Conservation (phyloP, 2,888 invertebrate species). For the Cheilosia scutellata region DNA sequence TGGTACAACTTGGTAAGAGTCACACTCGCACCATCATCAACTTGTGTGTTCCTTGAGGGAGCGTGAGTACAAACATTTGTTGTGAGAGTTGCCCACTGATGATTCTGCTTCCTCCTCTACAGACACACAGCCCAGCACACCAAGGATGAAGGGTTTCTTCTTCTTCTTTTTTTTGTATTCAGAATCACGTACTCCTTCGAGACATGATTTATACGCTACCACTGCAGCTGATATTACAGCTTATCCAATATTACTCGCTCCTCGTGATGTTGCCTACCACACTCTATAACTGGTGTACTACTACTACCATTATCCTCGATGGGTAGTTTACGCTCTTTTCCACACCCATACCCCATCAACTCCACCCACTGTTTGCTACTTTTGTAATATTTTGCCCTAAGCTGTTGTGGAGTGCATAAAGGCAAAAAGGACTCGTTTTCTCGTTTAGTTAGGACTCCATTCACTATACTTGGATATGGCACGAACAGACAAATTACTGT, state of each 20-base stretch:
- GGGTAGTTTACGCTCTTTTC: constrained; percentile 42
- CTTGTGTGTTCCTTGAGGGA: constrained; percentile 28
- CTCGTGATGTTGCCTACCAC: constrained; percentile 40
- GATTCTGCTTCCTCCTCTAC: constrained; percentile 10
- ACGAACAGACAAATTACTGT: constrained; percentile 69
- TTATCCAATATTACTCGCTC: constrained; percentile 69
- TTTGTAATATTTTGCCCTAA: constrained; percentile 66
- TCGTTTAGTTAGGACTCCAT: constrained; percentile 54
- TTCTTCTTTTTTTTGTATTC: constrained; percentile 53
- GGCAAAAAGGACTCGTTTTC: constrained; percentile 70
- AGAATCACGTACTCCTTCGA: constrained; percentile 73
- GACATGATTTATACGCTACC: constrained; percentile 71
- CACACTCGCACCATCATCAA: constrained; percentile 26
- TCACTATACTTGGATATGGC: constrained; percentile 40
- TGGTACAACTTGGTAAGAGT: constrained; percentile 45
- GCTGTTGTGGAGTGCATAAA: constrained; percentile 65
- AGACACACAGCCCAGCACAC: constrained; percentile 15
- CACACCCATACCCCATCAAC: neutral
- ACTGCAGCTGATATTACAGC: constrained; percentile 73
- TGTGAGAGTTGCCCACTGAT: constrained; percentile 30
- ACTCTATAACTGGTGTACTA: constrained; percentile 35
- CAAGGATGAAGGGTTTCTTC: constrained; percentile 40
- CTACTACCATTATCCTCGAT: constrained; percentile 40
- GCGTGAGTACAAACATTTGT: constrained; percentile 60
- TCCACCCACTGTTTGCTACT: constrained; percentile 27